These are phyloP conservation scores for Gonocerus acuteangulatus DNA, from an alignment of 2,888 invertebrate species.

Conservation along the genomic window DNA sequence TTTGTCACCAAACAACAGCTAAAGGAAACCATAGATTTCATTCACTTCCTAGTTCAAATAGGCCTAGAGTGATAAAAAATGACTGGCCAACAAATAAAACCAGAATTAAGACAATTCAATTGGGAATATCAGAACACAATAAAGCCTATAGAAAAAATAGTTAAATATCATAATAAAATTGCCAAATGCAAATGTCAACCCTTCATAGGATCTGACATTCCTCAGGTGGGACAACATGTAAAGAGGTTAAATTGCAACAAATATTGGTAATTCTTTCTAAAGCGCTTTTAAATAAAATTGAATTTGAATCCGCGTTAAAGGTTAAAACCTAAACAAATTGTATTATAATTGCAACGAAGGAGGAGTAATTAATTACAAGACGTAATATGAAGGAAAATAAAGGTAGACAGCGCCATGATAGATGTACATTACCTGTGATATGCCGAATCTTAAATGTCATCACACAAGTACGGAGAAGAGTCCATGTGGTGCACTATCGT, in stretches of 20 bases:
- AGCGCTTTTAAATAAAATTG: background rate
- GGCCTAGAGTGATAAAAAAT: too few species aligned
- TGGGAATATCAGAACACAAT: too few species aligned
- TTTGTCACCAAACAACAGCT: too few species aligned
- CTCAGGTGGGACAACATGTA: slow-evolving; percentile 28
- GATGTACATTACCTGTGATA: slow-evolving; percentile 25
- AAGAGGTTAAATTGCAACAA: slow-evolving; percentile 14
- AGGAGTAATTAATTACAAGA: background rate
- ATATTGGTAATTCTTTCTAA: too few species aligned
- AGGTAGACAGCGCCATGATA: slow-evolving; percentile 22
- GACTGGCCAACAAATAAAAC: too few species aligned
- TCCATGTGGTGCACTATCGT: background rate
- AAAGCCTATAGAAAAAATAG: too few species aligned
- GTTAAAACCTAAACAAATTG: too few species aligned
- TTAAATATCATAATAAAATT: too few species aligned
- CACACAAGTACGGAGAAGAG: background rate
- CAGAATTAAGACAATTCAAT: too few species aligned
- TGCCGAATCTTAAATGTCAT: slow-evolving; percentile 24
- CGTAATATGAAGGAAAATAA: slow-evolving; percentile 6
- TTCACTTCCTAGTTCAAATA: too few species aligned
- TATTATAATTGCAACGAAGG: too few species aligned
- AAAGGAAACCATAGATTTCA: too few species aligned
- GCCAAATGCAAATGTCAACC: background rate
- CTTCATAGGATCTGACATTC: slow-evolving; percentile 18
- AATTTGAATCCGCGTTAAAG: background rate